Conservation (phyloP, 1,140 invertebrate genomes). For the Amphibalanus amphitrite region DNA sequence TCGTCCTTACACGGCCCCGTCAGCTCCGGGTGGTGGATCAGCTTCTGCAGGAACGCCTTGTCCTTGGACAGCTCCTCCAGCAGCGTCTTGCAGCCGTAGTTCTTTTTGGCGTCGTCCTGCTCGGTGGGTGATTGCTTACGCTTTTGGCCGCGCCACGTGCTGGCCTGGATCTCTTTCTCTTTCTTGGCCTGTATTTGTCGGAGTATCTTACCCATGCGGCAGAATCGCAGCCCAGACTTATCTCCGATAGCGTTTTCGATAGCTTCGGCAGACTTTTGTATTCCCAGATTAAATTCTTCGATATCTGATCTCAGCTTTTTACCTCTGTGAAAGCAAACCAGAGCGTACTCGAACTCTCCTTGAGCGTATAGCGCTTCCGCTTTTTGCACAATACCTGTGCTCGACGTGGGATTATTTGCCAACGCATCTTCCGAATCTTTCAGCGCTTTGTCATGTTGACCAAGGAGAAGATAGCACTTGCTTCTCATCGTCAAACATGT, state of each 20-base stretch:
- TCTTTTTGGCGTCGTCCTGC: not conserved
- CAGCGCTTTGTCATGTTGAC: not conserved
- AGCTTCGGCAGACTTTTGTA: not conserved
- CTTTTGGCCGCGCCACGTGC: not conserved
- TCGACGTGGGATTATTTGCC: not conserved
- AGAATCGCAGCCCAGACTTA: not conserved
- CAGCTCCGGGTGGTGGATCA: not conserved
- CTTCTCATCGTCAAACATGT: not conserved
- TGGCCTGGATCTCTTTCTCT: not conserved
- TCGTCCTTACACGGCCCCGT: not conserved
- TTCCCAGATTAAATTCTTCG: not conserved
- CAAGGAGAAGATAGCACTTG: not conserved
- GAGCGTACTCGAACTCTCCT: not conserved
- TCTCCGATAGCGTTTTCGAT: not conserved
- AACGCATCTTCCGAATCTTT: not conserved
- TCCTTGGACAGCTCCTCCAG: not conserved
- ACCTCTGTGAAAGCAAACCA: not conserved
- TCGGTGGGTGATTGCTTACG: not conserved
- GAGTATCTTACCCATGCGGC: not conserved
- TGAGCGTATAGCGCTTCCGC: not conserved
- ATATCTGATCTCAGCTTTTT: not conserved
- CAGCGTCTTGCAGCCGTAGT: not conserved
- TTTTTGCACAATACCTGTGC: not conserved
- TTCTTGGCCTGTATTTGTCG: not conserved
- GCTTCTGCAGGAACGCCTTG: not conserved